phyloP scores from a whole-genome alignment of 2,113 vertebrate species.

The Laticauda laticaudata region DNA sequence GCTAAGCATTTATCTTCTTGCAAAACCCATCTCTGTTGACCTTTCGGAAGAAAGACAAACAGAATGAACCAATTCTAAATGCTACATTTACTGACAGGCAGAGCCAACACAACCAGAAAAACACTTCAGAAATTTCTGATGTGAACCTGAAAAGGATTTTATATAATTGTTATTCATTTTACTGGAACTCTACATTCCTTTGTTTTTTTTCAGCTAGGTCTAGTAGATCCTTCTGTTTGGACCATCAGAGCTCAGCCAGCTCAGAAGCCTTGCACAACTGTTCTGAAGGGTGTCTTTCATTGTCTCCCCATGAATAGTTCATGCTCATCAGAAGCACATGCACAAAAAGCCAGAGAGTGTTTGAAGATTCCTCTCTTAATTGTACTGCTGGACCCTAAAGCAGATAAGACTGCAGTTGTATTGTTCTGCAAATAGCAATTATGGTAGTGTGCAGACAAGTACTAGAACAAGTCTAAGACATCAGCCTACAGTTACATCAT shows the following conservation, averaged over 20 bases:
- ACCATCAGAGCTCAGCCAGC: neutral
- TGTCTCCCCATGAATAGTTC: neutral
- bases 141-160: neutral
- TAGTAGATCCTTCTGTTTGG: neutral
- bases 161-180: neutral
- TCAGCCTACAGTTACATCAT: neutral
- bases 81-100: neutral
- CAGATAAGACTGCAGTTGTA: neutral
- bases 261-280: neutral
- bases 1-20: neutral
- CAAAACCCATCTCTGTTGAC: neutral
- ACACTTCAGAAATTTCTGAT: neutral
- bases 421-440: neutral
- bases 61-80: neutral
- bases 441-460: neutral
- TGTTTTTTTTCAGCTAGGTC: neutral
- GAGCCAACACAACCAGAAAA: neutral
- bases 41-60: neutral
- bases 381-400: neutral
- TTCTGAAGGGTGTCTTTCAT: neutral
- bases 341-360: neutral
- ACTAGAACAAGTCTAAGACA: neutral
- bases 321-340: neutral
- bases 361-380: neutral
- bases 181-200: neutral